These are phyloP conservation scores for Tricholauxania praeusta DNA, from an alignment of 2,888 invertebrate genomes.

Conservation along the genomic window DNA sequence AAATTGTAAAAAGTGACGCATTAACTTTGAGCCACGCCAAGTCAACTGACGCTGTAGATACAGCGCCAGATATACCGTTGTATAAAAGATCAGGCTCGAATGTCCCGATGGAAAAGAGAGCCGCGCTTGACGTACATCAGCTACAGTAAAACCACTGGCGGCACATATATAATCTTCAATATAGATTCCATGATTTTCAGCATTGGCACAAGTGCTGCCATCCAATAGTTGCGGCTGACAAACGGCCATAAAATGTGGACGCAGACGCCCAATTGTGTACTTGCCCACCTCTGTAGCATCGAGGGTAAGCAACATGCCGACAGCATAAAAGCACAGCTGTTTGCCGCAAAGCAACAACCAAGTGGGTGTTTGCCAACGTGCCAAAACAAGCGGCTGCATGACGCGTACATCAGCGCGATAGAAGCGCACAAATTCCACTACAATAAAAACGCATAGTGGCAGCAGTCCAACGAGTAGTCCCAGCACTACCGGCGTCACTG, in stretches of 20 bases:
- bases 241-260: slow-evolving; percentile 69
- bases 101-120: slow-evolving; percentile 94
- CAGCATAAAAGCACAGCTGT: slow-evolving; percentile 51
- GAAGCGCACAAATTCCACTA: slow-evolving; percentile 54
- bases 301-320: slow-evolving; percentile 56
- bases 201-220: slow-evolving; percentile 71
- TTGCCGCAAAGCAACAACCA: slow-evolving; percentile 52
- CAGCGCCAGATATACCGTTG: slow-evolving; percentile 84
- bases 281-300: slow-evolving; percentile 62
- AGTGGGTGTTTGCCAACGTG: slow-evolving; percentile 47
- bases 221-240: slow-evolving; percentile 79
- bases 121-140: slow-evolving; percentile 78
- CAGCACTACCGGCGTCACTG: slow-evolving; percentile 52
- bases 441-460: slow-evolving; percentile 48
- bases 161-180: slow-evolving; percentile 80
- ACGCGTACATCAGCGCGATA: slow-evolving; percentile 41
- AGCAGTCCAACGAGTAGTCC: slow-evolving; percentile 48
- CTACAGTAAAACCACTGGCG: slow-evolving; percentile 68
- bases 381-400: slow-evolving; percentile 41
- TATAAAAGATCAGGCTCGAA: slow-evolving; percentile 86
- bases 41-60: slow-evolving; percentile 88
- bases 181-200: slow-evolving; percentile 74
- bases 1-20: slow-evolving; percentile 83
- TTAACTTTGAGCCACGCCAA: slow-evolving; percentile 82
- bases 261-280: slow-evolving; percentile 58